Evolutionary conservation across 1,140 invertebrate genomes (phyloP), one percentile per base, ranked within the genome.

Genomic region (Eufriesea mexicana): DNA sequence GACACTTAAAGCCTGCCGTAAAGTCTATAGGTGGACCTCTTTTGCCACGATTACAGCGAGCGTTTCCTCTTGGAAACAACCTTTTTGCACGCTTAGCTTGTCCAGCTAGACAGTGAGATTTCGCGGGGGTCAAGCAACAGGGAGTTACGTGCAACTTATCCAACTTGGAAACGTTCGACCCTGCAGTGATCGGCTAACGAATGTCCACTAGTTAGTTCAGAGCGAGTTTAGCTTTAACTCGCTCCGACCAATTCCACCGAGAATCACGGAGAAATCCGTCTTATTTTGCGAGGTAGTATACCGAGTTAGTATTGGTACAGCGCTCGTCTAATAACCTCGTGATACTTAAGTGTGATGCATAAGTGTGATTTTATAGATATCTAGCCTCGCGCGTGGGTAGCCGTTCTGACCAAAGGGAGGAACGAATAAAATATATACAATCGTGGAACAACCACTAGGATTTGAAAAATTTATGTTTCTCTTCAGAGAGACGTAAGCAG

Each of bases 81-180:
- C 64, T 79, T 71, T 79, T 79, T 49, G 67, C 45, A n/a, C n/a
- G 35, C 71, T 81, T 66, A 74, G 45, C 71, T 67, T 10, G 35
- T 20, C n/a, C 42, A 14, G 66, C 25, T 51, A 18, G 54, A n/a
- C 49, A 18, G 23, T 18, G 10, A 62, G 28, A 20, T 57, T 66
- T 49, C 61, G 28, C 12, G 25, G 5, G 16, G 6, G n/a, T 12
- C 55, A 42, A 55, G 14, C 5, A 49, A 49, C 67, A 47, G 16
- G 16, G 20, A 68, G n/a, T 5, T 7, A 16, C 23, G 42, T 25
- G n/a, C 23, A 18, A 8, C 20, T 51, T 42, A 28, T 35, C 35
- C 35, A 35, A 35, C 35, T 35, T 4, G 23, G 47, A 23, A 76
- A 55, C 62, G 49, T 20, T 18, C 28, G 23, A 51, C 12, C 20